Evolutionary conservation across 2,113 vertebrate genomes (phyloP).

Genomic region (Podilymbus podiceps): DNA sequence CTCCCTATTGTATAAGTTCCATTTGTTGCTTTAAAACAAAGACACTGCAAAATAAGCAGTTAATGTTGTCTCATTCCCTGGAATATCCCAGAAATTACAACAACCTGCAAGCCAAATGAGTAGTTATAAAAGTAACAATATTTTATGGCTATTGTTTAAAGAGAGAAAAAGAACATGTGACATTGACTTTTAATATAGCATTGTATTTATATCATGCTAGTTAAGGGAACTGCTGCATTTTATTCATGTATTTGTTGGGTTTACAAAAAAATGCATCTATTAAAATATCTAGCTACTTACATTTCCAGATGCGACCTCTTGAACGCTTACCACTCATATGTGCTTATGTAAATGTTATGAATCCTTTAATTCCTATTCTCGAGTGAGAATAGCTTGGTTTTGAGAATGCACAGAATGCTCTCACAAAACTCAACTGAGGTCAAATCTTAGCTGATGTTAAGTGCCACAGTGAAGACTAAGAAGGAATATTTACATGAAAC

Average conservation of each 20-base stretch:
- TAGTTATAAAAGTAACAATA: background rate
- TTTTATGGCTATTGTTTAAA: background rate
- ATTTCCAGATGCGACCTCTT: background rate
- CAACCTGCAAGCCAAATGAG: background rate
- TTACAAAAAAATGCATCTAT: background rate
- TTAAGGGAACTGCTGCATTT: background rate
- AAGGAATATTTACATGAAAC: background rate
- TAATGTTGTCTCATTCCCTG: background rate
- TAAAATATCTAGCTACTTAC: background rate
- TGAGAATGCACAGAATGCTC: background rate
- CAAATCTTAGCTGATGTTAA: background rate
- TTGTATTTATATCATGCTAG: background rate
- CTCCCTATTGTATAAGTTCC: background rate
- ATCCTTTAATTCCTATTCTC: background rate
- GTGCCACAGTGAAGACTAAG: background rate
- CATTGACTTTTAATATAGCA: background rate
- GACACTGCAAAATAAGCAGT: background rate
- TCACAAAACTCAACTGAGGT: background rate
- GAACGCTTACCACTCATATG: background rate
- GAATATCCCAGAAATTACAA: background rate
- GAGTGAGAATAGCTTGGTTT: background rate
- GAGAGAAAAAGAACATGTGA: background rate
- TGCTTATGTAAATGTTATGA: background rate
- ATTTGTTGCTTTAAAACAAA: background rate
- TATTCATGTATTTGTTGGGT: background rate